Conservation (phyloP, 1,140 invertebrate genomes). For the Ips typographus region DNA sequence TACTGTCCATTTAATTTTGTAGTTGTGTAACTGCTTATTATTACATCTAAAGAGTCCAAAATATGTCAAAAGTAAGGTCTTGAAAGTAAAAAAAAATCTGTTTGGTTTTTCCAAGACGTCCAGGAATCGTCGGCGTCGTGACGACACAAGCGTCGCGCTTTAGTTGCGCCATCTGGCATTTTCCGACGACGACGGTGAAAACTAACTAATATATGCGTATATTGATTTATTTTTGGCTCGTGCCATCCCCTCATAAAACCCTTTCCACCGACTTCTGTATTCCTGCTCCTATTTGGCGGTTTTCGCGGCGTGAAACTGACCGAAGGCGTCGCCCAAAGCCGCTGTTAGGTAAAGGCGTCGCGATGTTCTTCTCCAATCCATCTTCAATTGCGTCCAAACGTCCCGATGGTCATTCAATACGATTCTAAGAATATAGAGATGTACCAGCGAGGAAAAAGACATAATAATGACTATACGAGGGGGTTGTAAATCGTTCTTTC, state of each 20-base stretch:
- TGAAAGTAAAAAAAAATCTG: no score
- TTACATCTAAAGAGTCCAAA: no score
- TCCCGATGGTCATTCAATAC: no score
- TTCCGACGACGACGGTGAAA: no score
- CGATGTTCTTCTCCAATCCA: not conserved
- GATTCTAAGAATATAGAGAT: not conserved
- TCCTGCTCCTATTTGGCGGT: constrained; percentile 31
- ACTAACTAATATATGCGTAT: not conserved
- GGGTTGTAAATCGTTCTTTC: no score
- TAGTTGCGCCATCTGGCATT: not conserved
- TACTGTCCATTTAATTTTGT: no score
- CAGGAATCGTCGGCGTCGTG: not conserved
- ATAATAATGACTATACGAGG: not conserved
- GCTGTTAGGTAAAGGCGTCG: not conserved
- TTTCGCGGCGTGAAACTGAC: constrained; percentile 34
- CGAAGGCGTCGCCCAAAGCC: constrained; percentile 26
- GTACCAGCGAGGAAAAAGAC: not conserved
- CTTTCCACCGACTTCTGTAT: constrained; percentile 9
- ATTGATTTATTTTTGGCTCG: constrained; percentile 14
- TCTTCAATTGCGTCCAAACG: not conserved
- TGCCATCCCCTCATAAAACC: not conserved
- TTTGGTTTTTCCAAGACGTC: no score
- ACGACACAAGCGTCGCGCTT: constrained; percentile 17
- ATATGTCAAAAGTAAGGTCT: no score
- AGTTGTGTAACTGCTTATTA: no score